Evolutionary conservation across 2,113 vertebrate genomes (phyloP).

Genomic region (Anhinga anhinga): DNA sequence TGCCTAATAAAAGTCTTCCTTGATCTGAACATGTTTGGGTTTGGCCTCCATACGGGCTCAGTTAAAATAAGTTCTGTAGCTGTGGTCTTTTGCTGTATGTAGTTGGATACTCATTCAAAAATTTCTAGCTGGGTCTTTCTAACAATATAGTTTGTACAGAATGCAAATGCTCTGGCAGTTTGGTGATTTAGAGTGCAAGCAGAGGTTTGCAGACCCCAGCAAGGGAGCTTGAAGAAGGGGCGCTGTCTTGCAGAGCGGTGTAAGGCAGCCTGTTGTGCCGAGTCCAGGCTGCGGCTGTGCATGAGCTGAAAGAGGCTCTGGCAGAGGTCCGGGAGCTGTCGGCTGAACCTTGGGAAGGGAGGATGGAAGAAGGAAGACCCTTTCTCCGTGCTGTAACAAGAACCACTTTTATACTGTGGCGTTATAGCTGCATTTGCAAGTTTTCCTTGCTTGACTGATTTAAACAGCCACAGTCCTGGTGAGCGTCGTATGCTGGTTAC

Average conservation of each 20-base stretch:
- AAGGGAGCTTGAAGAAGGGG: background rate
- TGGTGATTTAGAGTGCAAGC: background rate
- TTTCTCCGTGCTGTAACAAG: accelerated
- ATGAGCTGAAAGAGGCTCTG: background rate
- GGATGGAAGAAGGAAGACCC: too few relatives aligned
- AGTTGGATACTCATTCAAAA: too few relatives aligned
- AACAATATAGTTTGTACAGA: accelerated
- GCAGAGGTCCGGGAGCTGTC: too few relatives aligned
- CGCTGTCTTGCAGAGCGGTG: accelerated
- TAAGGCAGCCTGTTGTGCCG: accelerated
- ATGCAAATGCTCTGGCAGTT: accelerated
- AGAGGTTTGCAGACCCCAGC: background rate
- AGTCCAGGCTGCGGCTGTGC: accelerated
- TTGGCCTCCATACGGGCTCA: background rate
- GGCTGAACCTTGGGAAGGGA: background rate
- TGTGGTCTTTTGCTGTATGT: accelerated
- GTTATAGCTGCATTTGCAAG: accelerated
- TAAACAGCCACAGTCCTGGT: accelerated
- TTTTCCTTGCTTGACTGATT: background rate
- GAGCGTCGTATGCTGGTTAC: accelerated
- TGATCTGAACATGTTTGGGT: background rate
- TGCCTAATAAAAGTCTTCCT: background rate
- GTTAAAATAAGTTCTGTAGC: background rate
- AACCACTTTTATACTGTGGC: accelerated
- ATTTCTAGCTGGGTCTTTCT: background rate